Evolutionary conservation across 2,888 invertebrate genomes (phyloP), one percentile per base, ranked within the genome.

Genomic region (Bhutanitis thaidina): DNA sequence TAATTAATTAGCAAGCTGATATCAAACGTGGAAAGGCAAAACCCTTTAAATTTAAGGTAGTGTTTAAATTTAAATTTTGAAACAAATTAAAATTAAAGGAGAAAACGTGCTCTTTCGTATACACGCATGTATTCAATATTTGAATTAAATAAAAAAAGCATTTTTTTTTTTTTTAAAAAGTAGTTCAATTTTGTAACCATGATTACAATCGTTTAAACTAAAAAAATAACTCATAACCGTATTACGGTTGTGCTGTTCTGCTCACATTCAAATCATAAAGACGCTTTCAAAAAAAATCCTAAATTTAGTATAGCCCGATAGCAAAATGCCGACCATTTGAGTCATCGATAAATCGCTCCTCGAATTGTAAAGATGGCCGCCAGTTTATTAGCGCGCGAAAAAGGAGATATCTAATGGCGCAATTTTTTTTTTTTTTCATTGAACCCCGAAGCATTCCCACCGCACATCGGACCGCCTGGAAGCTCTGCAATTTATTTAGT

Each of bases 1-100:
- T 49, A 41, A 41, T 49, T 49, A 49, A 49, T 49, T 41, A 49
- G 36, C 16, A 29, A 43, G 13, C 48, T 36, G 41, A 41, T 41
- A 35, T 30, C 7, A 16, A 30, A 36, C 36, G 36, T 43, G 13
- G 29, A 5, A 36, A 32, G 13, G 13, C 14, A 3, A 12, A 13
- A 7, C 16, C 20, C 32, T 7, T 38, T 37, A 29, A 38, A 7
- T 39, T 47, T 20, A n/a, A 14, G 25, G 14, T 13, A 39, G 20
- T 12, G n/a, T 14, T 34, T 40, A 14, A 40, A 40, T 27, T 32
- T 1, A 14, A 27, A 12, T 40, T 40, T 34, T 40, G 14, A 5
- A 30, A 14, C 4, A 41, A 14, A 34, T 5, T 12, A 12, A 12
- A 34, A 34, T 12, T 0, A 5, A 12, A 34, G 12, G 12, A n/a